phyloP scores from a whole-genome alignment of 2,113 vertebrate genomes.

The Tonatia bakeri region DNA sequence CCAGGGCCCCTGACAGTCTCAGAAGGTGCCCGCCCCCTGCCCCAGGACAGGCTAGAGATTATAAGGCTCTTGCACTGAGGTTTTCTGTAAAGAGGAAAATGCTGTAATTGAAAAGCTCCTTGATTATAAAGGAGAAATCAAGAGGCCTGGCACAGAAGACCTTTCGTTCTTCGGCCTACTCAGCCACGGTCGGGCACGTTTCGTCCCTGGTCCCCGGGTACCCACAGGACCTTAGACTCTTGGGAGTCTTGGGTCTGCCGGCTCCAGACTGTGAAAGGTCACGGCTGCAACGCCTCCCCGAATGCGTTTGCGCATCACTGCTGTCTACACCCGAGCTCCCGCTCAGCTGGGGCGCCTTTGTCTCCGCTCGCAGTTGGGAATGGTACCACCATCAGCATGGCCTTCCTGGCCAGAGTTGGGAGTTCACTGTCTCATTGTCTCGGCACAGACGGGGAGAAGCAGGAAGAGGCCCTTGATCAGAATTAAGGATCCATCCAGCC shows the following conservation, averaged over 20 bases:
- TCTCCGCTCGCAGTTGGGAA: background rate
- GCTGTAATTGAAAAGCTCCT: constrained; percentile 44
- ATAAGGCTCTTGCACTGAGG: constrained; percentile 29
- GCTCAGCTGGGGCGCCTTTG: background rate
- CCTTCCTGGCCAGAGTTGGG: background rate
- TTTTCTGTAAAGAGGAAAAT: constrained; percentile 43
- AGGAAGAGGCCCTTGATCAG: background rate
- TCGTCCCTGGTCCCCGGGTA: background rate
- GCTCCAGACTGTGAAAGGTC: background rate
- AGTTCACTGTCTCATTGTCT: background rate
- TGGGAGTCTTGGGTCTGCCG: background rate
- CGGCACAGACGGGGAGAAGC: background rate
- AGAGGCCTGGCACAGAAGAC: constrained; percentile 1
- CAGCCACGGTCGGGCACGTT: background rate
- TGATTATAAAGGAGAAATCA: constrained; percentile 41
- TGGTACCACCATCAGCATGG: background rate
- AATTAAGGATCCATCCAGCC: background rate
- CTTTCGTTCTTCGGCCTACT: background rate
- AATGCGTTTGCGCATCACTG: background rate
- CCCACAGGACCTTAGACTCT: background rate
- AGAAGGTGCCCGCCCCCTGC: background rate
- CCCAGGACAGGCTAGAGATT: constrained; percentile 24
- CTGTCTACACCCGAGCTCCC: background rate
- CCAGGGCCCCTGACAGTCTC: background rate
- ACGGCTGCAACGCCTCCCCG: background rate